phyloP scores from a whole-genome alignment of 2,113 vertebrate species.

The Chaenogobius annularis region DNA sequence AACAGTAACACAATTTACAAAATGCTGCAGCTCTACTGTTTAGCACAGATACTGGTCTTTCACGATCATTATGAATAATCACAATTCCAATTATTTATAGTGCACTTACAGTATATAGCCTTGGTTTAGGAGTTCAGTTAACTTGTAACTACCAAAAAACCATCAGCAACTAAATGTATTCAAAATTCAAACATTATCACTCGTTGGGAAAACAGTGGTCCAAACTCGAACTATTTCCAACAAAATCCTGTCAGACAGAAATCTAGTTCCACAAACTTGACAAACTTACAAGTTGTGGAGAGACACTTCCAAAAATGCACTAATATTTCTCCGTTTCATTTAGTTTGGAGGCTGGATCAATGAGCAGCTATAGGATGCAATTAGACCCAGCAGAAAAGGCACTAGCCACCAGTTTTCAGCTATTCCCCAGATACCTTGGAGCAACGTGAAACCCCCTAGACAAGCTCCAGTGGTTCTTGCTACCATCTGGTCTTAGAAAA shows the following conservation, averaged over 20 bases:
- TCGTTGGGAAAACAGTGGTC: not conserved
- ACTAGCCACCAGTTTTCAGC: conserved; percentile 39
- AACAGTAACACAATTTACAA: too few species aligned
- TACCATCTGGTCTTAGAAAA: conserved; percentile 62
- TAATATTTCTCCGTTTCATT: conserved; percentile 41
- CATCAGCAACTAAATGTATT: not conserved
- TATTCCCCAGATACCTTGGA: conserved; percentile 40
- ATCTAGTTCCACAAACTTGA: not conserved
- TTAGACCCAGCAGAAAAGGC: conserved; percentile 59
- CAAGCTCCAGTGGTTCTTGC: conserved; percentile 62
- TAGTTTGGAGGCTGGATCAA: conserved; percentile 42
- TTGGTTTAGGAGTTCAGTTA: not conserved
- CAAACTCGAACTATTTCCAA: not conserved
- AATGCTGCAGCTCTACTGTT: too few species aligned
- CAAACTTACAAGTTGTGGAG: not conserved
- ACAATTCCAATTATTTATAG: too few species aligned
- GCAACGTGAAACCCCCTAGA: conserved; percentile 69
- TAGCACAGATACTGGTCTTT: too few species aligned
- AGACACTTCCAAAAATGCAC: conserved; percentile 5
- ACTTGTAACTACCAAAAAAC: not conserved
- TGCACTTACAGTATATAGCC: too few species aligned
- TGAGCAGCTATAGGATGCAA: conserved; percentile 58
- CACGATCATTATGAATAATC: too few species aligned
- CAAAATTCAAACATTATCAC: not conserved
- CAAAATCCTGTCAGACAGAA: not conserved